Base-by-base conservation (phyloP, 2,888 invertebrate species). In the Antitype chi region DNA sequence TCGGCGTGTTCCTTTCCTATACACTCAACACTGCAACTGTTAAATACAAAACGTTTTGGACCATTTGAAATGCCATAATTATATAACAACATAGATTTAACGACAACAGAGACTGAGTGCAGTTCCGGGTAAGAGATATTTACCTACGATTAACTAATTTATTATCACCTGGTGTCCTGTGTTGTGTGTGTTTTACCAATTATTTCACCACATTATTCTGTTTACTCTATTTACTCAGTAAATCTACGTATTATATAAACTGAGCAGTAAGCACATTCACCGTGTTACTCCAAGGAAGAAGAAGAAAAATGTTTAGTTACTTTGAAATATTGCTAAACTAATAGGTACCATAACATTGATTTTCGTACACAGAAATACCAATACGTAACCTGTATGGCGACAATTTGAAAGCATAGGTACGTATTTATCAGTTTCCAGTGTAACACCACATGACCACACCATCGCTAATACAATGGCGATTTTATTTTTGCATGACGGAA, bases 401-500 rank as follows among this genome's bases (percentile, higher is more conserved):
- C 6, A 38, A 38, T 38, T 38, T 38, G 32, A 32, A 32, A 32
- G 32, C 32, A n/a, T n/a, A n/a, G n/a, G n/a, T 38, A 57, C 15
- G 15, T 15, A 25, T 57, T 59, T 59, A 17, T 17, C 9, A 17
- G 25, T 59, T 20, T 59, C 9, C 9, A 28, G 9, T 28, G 20
- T 60, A 60, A 28, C 28, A n/a, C n/a, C 25, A 73, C 82, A 63
- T 69, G 38, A 67, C 72, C 69, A 71, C 25, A 74, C 32, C 66
- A 49, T 43, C 47, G 15, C 25, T 66, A 67, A 80, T 57, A 71
- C 70, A 70, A 82, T 68, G 23, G 67, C 20, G 49, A 76, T 73
- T 59, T 81, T 38, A 76, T 74, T 80, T 85, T 79, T 81, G 62
- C 66, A 69, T 79, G 80, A 79, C 87, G 86, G 78, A 90, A 89